A percentile compares a stretch with the other conserved stretches of the same genome.
Evolutionary conservation across 1,140 invertebrate species (phyloP).

Genomic region (Olivierus martensii): DNA sequence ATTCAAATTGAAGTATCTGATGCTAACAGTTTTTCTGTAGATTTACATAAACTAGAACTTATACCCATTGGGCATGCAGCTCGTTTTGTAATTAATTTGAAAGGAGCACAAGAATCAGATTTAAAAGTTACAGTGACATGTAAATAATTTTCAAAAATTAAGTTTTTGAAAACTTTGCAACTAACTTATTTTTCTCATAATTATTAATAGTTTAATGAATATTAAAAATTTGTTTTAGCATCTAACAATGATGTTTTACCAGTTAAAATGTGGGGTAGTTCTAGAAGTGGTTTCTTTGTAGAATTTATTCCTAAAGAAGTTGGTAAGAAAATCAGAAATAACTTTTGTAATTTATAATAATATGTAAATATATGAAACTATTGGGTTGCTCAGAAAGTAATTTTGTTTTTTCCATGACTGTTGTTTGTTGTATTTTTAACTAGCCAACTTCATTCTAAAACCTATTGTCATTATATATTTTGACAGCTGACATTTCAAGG

Average conservation of each 20-base stretch:
- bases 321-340: no score
- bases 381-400: no score
- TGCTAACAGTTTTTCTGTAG: conserved; percentile 55
- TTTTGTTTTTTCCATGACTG: no score
- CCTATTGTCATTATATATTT: no score
- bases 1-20: conserved; percentile 68
- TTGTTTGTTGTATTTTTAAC: no score
- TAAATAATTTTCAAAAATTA: no score
- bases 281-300: conserved; percentile 68
- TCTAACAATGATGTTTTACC: conserved; percentile 48
- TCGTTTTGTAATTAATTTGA: conserved; percentile 76
- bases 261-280: conserved; percentile 75
- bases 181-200: neutral
- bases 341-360: no score
- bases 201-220: no score
- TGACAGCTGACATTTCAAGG: no score
- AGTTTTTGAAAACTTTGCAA: neutral
- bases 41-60: conserved; percentile 63
- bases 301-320: conserved; percentile 83
- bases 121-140: conserved; percentile 73
- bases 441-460: no score
- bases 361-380: no score
- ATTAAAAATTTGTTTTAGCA: conserved; percentile 31
- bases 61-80: conserved; percentile 75
- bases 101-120: conserved; percentile 65